A percentile compares a stretch with the other conserved stretches of the same genome.
These are phyloP conservation scores for Thaleichthys pacificus DNA, from an alignment of 2,797 vertebrate genomes.

Conservation along the genomic window DNA sequence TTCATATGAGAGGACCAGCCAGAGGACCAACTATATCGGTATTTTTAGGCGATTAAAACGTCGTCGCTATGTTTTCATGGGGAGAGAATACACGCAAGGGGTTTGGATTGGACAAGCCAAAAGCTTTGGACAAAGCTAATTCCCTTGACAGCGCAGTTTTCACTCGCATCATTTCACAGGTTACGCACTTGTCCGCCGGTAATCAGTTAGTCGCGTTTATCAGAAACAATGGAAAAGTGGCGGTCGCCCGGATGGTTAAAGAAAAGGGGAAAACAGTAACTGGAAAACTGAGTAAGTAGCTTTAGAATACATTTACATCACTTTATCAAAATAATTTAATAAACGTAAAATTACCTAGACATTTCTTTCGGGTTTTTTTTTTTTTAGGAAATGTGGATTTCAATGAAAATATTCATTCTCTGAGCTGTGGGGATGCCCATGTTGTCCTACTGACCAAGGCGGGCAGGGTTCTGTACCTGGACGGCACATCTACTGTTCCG, in stretches of 20 bases:
- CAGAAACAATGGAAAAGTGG: constrained; percentile 12
- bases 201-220: constrained; percentile 8
- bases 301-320: neutral
- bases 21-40: too few species aligned
- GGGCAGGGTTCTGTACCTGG: constrained; percentile 16
- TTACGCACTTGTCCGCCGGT: constrained; percentile 10
- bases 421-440: constrained; percentile 58
- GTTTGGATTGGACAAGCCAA: constrained; percentile 4
- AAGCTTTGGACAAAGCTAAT: neutral
- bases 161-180: neutral
- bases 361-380: neutral
- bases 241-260: constrained; percentile 1
- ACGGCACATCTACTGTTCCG: constrained; percentile 10
- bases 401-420: constrained; percentile 34
- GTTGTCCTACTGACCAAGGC: constrained; percentile 47
- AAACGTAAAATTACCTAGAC: neutral
- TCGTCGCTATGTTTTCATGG: constrained; percentile 24
- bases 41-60: neutral
- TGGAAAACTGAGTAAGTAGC: constrained; percentile 15
- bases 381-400: constrained; percentile 33
- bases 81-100: constrained; percentile 20
- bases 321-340: neutral
- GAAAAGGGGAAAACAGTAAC: neutral
- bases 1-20: too few species aligned
- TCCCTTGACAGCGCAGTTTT: neutral